phyloP scores from a whole-genome alignment of 2,113 vertebrate genomes.

The Chaenocephalus aceratus region DNA sequence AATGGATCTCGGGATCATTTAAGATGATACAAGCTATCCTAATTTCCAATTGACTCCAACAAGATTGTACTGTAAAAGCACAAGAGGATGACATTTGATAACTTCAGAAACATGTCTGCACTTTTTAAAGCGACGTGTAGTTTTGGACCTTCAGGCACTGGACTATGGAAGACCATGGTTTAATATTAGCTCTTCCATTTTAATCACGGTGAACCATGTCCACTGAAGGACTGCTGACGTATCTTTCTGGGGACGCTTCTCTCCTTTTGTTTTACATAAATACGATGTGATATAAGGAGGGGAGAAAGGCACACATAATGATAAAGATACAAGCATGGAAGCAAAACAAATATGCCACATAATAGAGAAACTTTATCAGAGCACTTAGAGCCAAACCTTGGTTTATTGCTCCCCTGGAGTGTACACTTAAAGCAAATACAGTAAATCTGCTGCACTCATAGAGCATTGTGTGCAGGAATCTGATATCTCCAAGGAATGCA shows the following conservation, averaged over 20 bases:
- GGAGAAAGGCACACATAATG: constrained; percentile 33
- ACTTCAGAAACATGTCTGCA: constrained; percentile 50
- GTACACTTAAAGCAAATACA: constrained; percentile 13
- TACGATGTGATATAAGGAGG: constrained; percentile 16
- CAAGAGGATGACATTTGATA: constrained; percentile 61
- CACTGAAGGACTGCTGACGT: constrained; percentile 46
- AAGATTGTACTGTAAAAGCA: constrained; percentile 66
- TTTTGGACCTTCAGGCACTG: constrained; percentile 58
- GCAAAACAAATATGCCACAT: constrained; percentile 32
- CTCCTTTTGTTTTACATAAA: constrained; percentile 6
- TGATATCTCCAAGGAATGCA: constrained; percentile 10
- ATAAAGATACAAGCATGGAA: constrained; percentile 37
- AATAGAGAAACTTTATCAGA: constrained; percentile 31
- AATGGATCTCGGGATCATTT: constrained; percentile 52
- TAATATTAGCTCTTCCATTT: constrained; percentile 68
- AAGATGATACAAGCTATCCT: constrained; percentile 36
- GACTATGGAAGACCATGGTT: constrained; percentile 56
- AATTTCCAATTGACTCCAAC: constrained; percentile 16
- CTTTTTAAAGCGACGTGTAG: constrained; percentile 48
- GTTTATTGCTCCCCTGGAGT: constrained; percentile 33
- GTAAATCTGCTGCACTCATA: constrained; percentile 40
- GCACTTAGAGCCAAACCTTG: constrained; percentile 46
- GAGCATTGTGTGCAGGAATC: constrained; percentile 28
- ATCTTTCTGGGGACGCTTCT: constrained; percentile 37
- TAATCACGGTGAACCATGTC: constrained; percentile 38